Evolutionary conservation across 2,797 vertebrate genomes (phyloP), one percentile per base, ranked within the genome.

Genomic region (Acanthopagrus latus): DNA sequence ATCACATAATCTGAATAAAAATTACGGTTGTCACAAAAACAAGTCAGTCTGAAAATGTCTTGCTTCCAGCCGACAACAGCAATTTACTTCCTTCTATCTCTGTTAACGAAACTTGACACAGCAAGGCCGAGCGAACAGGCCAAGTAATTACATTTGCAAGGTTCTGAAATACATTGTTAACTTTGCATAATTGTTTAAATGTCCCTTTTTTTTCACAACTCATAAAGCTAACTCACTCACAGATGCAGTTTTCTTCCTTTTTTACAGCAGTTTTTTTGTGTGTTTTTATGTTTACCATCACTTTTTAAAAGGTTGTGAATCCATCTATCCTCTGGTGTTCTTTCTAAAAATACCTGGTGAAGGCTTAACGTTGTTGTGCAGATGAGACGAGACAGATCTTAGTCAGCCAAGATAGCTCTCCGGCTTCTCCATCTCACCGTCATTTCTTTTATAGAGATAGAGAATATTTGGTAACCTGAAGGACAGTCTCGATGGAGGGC

Each of bases 101-200:
- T n/a, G 27, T 52, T 75, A 57, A 83, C 57, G 78, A 29, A 57
- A 57, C 48, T 41, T 55, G 76, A 84, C 69, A 68, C 65, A 50
- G 55, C 63, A 74, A 52, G 51, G 18, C 38, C 68, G 29, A 56
- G 62, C 0, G 68, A 79, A 76, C 16, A 52, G 43, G 29, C 18
- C 11, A 54, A 56, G 47, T 59, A 33, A 77, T 81, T 66, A 29
- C 68, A 73, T 65, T 52, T 60, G 21, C 68, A 47, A 1, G 50
- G 52, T 43, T 76, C 50, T 59, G 57, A 78, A 81, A 74, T 38
- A 46, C 4, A 16, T 75, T 23, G 23, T 64, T 60, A 51, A 63
- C 33, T 44, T 69, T 76, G 50, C 7, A 13, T 62, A 71, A 64
- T 63, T 65, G 14, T 43, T 58, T 1, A 52, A 52, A 66, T 47